These are phyloP conservation scores for Sphyrna mokarran DNA, from an alignment of 2,113 vertebrate species.

Conservation along the genomic window DNA sequence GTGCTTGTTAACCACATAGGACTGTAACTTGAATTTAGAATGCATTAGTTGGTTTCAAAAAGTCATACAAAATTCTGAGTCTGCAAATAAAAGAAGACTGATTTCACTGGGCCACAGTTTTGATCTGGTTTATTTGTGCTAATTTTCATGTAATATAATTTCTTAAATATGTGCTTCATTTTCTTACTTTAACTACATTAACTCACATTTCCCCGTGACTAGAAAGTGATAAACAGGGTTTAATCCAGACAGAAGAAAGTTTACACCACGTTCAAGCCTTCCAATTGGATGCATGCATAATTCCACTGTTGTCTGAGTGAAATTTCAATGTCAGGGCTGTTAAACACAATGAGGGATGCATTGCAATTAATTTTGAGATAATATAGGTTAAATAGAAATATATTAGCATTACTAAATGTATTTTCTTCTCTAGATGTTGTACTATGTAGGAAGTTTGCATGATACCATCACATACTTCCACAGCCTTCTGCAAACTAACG, in stretches of 20 bases:
- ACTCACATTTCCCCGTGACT: background rate
- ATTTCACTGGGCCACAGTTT: background rate
- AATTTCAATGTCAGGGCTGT: background rate
- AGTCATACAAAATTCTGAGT: too few relatives aligned
- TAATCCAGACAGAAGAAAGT: background rate
- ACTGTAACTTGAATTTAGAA: background rate
- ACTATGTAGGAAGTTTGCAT: conserved; percentile 74
- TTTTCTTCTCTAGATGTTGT: conserved; percentile 64
- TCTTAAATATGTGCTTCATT: background rate
- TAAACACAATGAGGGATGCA: background rate
- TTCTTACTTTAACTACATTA: too few relatives aligned
- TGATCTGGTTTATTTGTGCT: background rate
- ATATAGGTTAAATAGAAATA: background rate
- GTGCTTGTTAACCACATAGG: too few relatives aligned
- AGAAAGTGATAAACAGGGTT: background rate
- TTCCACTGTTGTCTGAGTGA: background rate
- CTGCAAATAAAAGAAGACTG: too few relatives aligned
- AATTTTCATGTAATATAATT: background rate
- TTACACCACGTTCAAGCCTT: background rate
- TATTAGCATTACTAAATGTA: background rate
- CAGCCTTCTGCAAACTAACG: conserved; percentile 64
- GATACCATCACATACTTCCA: conserved; percentile 73
- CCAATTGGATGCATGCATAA: background rate
- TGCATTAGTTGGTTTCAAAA: background rate
- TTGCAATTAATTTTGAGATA: background rate